phyloP scores from a whole-genome alignment of 2,797 vertebrate species.

The Pipistrellus pipistrellus region DNA sequence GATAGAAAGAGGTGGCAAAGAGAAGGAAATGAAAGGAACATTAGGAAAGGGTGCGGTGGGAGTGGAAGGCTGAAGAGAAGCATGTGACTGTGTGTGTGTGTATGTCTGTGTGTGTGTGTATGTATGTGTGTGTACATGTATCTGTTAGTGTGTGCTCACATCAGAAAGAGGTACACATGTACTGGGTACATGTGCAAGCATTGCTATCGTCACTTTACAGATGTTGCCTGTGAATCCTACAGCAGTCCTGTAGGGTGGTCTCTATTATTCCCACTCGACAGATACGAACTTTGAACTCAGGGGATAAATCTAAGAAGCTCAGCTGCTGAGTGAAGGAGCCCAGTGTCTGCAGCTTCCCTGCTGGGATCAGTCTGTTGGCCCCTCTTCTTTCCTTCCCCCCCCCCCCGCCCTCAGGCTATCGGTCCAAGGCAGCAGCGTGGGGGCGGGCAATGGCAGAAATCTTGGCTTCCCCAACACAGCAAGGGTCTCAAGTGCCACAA shows the following conservation, averaged over 20 bases:
- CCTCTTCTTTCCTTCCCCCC: too few relatives aligned
- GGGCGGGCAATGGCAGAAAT: neutral
- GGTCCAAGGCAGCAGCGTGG: neutral
- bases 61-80: neutral
- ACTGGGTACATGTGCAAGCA: neutral
- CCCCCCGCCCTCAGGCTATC: neutral
- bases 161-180: neutral
- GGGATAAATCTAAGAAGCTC: neutral
- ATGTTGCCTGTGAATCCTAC: neutral
- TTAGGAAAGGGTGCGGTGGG: neutral
- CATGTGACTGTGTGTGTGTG: neutral
- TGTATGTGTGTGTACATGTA: too few relatives aligned
- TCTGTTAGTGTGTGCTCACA: too few relatives aligned
- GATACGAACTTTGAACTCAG: neutral
- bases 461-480: neutral
- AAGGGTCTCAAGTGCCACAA: neutral
- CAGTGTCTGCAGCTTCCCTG: fast-evolving
- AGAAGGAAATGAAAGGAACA: neutral
- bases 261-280: neutral
- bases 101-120: neutral
- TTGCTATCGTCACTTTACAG: neutral
- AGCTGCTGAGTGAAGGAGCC: neutral
- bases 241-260: neutral
- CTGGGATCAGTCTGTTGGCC: neutral
- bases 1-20: neutral